Evolutionary conservation across 2,797 vertebrate species (phyloP).

Genomic region (Spinibarbus caldwelli): DNA sequence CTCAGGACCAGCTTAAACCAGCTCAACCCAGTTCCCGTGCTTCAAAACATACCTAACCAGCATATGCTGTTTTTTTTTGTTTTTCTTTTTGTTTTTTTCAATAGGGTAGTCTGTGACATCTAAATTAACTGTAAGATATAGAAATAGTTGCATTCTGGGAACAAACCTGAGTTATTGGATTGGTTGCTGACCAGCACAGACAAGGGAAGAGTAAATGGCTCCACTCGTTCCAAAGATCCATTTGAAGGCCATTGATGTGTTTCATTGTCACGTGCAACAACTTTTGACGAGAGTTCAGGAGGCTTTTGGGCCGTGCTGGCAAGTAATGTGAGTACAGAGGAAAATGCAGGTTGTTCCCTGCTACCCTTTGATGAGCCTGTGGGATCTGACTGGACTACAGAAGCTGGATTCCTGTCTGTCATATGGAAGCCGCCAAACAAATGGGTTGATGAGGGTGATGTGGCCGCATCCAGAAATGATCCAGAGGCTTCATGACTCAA

Average conservation of each 20-base stretch:
- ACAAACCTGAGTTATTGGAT: constrained; percentile 86
- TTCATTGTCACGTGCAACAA: constrained; percentile 79
- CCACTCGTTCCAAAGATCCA: constrained; percentile 76
- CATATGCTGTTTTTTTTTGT: not conserved
- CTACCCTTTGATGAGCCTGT: constrained; percentile 65
- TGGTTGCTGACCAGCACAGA: constrained; percentile 68
- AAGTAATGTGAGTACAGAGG: constrained; percentile 76
- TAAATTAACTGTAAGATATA: not conserved
- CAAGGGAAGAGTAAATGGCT: constrained; percentile 68
- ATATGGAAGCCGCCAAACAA: constrained; percentile 80
- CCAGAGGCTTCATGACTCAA: constrained; percentile 76
- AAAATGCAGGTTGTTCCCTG: constrained; percentile 75
- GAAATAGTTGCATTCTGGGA: constrained; percentile 66
- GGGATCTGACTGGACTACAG: constrained; percentile 69
- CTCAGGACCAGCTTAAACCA: not conserved
- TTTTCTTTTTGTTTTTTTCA: not conserved
- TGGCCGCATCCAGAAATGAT: constrained; percentile 73
- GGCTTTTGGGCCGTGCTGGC: constrained; percentile 74
- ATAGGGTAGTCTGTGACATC: not conserved
- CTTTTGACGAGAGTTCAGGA: constrained; percentile 73
- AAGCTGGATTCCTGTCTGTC: constrained; percentile 79
- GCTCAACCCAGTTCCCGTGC: not conserved
- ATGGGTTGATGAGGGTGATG: constrained; percentile 70
- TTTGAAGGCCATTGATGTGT: constrained; percentile 80
- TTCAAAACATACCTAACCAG: not conserved